These are phyloP conservation scores for Coptotermes formosanus DNA, from an alignment of 1,140 invertebrate genomes.

Conservation along the genomic window DNA sequence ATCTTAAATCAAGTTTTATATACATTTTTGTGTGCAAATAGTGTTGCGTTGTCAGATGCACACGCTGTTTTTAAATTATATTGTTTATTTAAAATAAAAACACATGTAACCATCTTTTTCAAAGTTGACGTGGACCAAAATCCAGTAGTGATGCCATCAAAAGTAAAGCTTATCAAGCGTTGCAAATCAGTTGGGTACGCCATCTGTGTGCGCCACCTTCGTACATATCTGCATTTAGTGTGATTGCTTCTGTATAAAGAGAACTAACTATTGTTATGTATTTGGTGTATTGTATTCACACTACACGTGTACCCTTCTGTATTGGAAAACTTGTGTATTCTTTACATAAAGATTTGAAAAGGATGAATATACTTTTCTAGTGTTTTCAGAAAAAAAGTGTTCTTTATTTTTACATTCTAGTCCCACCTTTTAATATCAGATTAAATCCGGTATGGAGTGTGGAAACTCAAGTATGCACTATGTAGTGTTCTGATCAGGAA, in stretches of 20 bases:
- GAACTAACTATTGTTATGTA: not conserved
- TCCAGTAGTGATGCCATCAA: not conserved
- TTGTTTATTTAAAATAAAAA: constrained; percentile 18
- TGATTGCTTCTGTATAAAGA: not conserved
- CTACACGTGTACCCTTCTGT: not conserved
- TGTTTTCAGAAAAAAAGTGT: constrained; percentile 16
- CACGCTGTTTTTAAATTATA: constrained; percentile 6
- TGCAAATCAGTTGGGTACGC: not conserved
- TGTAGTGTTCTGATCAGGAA: too few species aligned
- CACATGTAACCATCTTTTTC: constrained; percentile 7
- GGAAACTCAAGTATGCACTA: too few species aligned
- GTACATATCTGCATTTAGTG: not conserved
- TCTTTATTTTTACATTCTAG: not conserved
- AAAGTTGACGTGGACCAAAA: constrained; percentile 15
- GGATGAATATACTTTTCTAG: constrained; percentile 29
- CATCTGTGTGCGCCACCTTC: not conserved
- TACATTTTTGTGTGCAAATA: constrained; percentile 21
- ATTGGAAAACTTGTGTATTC: constrained; percentile 7
- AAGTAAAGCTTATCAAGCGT: constrained; percentile 16
- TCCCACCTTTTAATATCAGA: not conserved
- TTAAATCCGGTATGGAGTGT: too few species aligned
- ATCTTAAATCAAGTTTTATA: constrained; percentile 25
- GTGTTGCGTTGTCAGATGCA: not conserved
- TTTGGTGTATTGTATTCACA: constrained; percentile 7
- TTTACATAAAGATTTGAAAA: constrained; percentile 27